phyloP scores from a whole-genome alignment of 2,113 vertebrate genomes.

The Anarhynchus alexandrinus region DNA sequence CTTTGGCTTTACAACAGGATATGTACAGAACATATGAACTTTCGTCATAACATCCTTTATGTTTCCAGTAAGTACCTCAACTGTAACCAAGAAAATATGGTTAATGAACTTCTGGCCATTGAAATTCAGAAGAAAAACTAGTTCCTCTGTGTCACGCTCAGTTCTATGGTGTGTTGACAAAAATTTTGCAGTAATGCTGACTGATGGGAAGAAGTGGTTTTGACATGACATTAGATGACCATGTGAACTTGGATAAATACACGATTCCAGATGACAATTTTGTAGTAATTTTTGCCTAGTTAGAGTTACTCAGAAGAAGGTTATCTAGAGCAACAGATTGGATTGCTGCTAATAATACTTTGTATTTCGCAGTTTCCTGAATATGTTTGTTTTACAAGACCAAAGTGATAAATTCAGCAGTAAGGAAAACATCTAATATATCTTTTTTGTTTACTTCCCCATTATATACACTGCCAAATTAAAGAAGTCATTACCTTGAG shows the following conservation, averaged over 20 bases:
- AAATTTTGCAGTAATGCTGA: neutral
- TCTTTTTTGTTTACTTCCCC: neutral
- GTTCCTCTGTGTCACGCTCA: neutral
- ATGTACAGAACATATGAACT: conserved; percentile 6
- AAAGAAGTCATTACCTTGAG: neutral
- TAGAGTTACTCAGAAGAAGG: neutral
- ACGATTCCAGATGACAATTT: neutral
- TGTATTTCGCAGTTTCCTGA: conserved; percentile 18
- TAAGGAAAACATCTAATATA: neutral
- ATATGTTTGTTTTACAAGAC: neutral
- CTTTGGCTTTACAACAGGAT: conserved; percentile 31
- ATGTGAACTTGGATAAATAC: neutral
- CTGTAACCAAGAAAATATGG: conserved; percentile 2
- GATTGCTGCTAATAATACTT: conserved; percentile 29
- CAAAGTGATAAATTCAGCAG: neutral
- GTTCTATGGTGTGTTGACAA: neutral
- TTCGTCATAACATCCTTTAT: conserved; percentile 41
- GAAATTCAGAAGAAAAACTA: conserved; percentile 1
- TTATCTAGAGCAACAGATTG: conserved; percentile 14
- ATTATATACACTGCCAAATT: neutral
- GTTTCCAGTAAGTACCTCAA: conserved; percentile 60
- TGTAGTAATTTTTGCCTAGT: neutral
- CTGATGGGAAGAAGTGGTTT: neutral
- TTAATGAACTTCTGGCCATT: conserved; percentile 58
- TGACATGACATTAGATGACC: neutral